Conservation (phyloP, 53 echinoderm and acorn worm genomes). For the Patiria pectinifera region DNA sequence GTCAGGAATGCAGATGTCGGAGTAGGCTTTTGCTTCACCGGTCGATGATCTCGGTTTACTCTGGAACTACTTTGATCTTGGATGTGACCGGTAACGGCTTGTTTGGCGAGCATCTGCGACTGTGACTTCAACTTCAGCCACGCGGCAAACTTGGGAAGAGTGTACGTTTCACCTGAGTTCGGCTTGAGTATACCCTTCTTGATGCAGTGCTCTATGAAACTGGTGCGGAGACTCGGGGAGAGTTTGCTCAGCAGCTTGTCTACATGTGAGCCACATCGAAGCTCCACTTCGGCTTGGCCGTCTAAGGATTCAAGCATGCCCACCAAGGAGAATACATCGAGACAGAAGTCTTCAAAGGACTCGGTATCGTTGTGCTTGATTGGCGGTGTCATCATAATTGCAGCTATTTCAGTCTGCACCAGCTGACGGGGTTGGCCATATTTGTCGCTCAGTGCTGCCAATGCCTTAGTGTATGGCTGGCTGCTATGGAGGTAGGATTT, state of each 20-base stretch:
- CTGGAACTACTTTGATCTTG: no score
- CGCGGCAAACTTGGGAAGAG: not conserved
- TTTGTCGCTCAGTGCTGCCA: slow-evolving; percentile 10
- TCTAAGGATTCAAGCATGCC: slow-evolving; percentile 29
- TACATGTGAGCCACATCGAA: slow-evolving; percentile 42
- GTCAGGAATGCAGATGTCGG: not conserved
- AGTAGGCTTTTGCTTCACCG: not conserved
- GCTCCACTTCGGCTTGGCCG: not conserved
- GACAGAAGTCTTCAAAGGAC: not conserved
- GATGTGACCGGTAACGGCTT: slow-evolving; percentile 3
- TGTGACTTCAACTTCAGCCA: slow-evolving; percentile 32
- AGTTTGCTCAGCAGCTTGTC: slow-evolving; percentile 27
- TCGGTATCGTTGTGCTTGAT: slow-evolving; percentile 5
- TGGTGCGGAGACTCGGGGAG: not conserved
- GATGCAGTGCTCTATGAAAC: slow-evolving; percentile 32
- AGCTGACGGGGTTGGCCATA: slow-evolving; percentile 29
- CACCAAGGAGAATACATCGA: slow-evolving; percentile 7
- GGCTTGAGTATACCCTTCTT: not conserved
- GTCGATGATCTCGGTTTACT: no score
- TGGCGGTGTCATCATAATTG: slow-evolving; percentile 5
- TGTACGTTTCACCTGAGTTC: not conserved
- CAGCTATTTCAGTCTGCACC: not conserved
- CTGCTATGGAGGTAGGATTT: not conserved
- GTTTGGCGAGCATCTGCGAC: slow-evolving; percentile 19
- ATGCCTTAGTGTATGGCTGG: slow-evolving; percentile 3